Evolutionary conservation across 2,888 invertebrate genomes (phyloP), one percentile per base, ranked within the genome.

Genomic region (Strigamia crassipes): DNA sequence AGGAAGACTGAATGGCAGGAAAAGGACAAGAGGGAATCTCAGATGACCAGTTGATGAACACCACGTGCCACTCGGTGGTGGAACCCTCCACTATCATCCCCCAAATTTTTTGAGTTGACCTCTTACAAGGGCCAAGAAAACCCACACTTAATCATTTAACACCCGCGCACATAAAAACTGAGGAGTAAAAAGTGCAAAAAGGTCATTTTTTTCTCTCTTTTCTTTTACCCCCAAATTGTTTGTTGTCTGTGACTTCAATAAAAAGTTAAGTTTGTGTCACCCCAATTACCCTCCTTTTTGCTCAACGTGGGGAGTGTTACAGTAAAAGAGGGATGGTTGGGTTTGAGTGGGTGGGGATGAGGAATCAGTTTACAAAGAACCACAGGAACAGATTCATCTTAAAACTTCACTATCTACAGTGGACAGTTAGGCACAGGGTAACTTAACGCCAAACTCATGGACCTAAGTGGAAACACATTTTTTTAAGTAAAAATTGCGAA

Each of bases 1-100:
- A 31, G 61, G 31, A 73, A 31, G 3, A 73, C 2, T 73, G 73
- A 73, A 73, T 73, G 73, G 73, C 73, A 73, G 73, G 73, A 73
- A 73, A 73, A 31, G 73, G 73, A 73, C 73, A 73, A 31, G 73
- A 73, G 73, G 23, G 73, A 73, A 31, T 73, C 73, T 73, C 73
- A 73, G 73, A 73, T 73, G 73, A 73, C 73, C 73, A 73, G 73
- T 73, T 73, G 73, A 73, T 73, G 73, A 73, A 73, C 73, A 73
- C 73, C 73, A 73, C 73, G 73, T 73, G 73, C 73, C 73, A 73
- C 12, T 31, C 31, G 21, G 56, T 56, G 56, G 56, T 73, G 15
- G 73, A 73, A 73, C 73, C 73, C 73, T 73, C 61, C 15, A 73
- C 73, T 73, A 73, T 73, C 73, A 73, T 73, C 73, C 73, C 73